Base-by-base conservation (phyloP, 1,140 invertebrate genomes). In the Drosophila teissieri region DNA sequence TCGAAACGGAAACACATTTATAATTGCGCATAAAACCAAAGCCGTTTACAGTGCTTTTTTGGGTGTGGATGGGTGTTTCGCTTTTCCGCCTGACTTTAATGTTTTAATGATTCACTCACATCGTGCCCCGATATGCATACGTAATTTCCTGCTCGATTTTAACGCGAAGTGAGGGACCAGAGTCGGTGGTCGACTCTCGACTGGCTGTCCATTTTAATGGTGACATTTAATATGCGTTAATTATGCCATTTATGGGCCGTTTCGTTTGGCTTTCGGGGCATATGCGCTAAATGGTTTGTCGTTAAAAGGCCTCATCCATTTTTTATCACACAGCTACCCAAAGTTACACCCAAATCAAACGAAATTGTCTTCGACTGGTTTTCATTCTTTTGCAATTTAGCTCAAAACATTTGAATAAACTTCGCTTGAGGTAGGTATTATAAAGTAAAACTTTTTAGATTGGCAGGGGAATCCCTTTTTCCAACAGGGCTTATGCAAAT, bases 151-250 rank as follows among this genome's bases (percentile, higher is more conserved):
- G 73, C 67, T 75, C 74, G 78, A 82, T 82, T 86, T 75, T 75
- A 63, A 75, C 72, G 46, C 61, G 14, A 24, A 19, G 44, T 31
- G n/a, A 37, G 40, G 48, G 39, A 52, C 31, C n/a, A n/a, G n/a
- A n/a, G n/a, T n/a, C n/a, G n/a, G n/a, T n/a, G n/a, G n/a, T n/a
- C 49, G 52, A 36, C 36, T n/a, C 31, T 51, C 36, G 34, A 15
- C 64, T 10, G 68, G 36, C 68, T 70, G 57, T 63, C 39, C 80
- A 76, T 63, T 86, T 86, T 86, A 83, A 88, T 86, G 82, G 72
- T 79, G 80, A 79, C 79, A 88, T 88, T 86, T 82, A 86, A 88
- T 68, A 88, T 88, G 74, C 83, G 82, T 78, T 86, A 86, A 86
- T 86, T 86, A 88, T 83, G 75, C 74, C 83, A 86, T 88, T 86